Conservation (phyloP, 2,888 invertebrate species). For the Capitulum mitella region DNA sequence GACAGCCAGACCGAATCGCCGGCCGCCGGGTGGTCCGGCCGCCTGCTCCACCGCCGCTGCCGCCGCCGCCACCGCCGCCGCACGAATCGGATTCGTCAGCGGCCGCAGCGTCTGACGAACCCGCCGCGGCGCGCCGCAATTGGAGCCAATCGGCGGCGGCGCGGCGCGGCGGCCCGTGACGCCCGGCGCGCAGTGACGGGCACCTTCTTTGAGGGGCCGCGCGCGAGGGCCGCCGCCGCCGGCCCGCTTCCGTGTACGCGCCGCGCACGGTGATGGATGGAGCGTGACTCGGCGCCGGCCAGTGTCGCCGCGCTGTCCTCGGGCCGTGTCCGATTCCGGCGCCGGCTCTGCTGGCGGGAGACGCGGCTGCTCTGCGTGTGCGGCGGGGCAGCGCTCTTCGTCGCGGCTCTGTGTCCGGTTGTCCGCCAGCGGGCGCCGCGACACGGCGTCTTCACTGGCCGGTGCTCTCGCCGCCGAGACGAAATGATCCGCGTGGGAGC, state of each 20-base stretch:
- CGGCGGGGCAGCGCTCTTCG: too few relatives aligned
- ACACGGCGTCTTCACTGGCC: too few relatives aligned
- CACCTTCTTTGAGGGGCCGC: not conserved
- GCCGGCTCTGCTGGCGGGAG: too few relatives aligned
- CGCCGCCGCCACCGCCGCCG: not conserved
- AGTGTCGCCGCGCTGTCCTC: too few relatives aligned
- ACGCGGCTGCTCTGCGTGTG: too few relatives aligned
- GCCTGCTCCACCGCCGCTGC: not conserved
- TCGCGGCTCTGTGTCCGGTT: too few relatives aligned
- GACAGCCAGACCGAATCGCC: not conserved
- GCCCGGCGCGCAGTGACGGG: not conserved
- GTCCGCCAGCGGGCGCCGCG: too few relatives aligned
- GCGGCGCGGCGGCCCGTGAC: not conserved
- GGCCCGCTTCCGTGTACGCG: not conserved
- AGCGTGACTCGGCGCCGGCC: not conserved
- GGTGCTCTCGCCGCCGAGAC: too few relatives aligned
- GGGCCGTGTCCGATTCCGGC: too few relatives aligned
- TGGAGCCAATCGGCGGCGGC: not conserved
- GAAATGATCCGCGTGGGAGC: too few relatives aligned
- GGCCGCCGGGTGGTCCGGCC: constrained; percentile 3
- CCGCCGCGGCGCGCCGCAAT: not conserved
- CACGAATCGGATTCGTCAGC: not conserved
- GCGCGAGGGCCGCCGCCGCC: not conserved
- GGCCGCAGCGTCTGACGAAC: not conserved
- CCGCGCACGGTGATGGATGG: not conserved